Evolutionary conservation across 2,113 vertebrate species (phyloP).

Genomic region (Hippopotamus amphibius): DNA sequence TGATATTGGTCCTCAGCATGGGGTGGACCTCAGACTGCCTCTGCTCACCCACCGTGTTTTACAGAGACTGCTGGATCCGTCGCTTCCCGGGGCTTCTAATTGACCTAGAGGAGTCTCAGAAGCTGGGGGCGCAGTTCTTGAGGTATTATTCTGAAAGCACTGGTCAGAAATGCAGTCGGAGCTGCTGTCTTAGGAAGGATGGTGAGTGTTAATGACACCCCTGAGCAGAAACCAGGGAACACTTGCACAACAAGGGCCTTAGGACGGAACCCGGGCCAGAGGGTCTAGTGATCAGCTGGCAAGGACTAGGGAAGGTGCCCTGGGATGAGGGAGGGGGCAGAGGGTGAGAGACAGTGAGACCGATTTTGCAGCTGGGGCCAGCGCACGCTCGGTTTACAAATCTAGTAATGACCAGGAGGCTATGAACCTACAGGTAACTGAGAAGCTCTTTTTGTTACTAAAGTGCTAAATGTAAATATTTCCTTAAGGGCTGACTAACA

Average conservation of each 20-base stretch:
- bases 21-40: constrained; percentile 79
- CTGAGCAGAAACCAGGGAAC: not conserved
- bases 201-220: constrained; percentile 78
- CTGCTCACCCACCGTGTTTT: constrained; percentile 92
- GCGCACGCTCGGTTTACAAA: not conserved
- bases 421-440: not conserved
- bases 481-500: not conserved
- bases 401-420: not conserved
- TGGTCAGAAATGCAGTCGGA: constrained; percentile 91
- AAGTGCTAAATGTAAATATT: not conserved
- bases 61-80: constrained; percentile 96
- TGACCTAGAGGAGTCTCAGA: constrained; percentile 91
- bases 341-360: not conserved
- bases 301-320: not conserved
- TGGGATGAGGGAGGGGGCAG: not conserved
- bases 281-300: not conserved
- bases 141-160: constrained; percentile 89
- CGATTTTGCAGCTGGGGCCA: not conserved
- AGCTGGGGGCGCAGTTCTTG: constrained; percentile 92
- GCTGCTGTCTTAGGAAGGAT: constrained; percentile 91
- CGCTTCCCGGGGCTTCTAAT: constrained; percentile 92
- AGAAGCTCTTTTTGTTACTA: not conserved
- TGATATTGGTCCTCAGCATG: constrained; percentile 86
- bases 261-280: not conserved
- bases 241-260: not conserved